Conservation (phyloP, 2,113 vertebrate genomes). For the Leptodactylus fuscus region DNA sequence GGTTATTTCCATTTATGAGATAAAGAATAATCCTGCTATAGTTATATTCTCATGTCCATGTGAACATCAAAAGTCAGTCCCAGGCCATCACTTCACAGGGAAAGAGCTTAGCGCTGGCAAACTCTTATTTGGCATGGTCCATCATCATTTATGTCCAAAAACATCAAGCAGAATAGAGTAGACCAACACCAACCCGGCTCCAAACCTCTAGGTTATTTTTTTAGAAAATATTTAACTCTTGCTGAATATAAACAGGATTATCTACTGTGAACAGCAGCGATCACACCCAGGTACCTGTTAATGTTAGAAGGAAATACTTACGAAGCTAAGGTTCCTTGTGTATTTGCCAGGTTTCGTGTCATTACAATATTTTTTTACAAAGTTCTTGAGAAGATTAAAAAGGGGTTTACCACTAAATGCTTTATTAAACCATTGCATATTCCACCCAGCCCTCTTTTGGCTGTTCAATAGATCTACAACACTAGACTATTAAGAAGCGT, state of each 20-base stretch:
- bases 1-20: no score
- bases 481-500: conserved; percentile 42
- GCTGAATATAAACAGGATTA: not conserved
- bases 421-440: conserved; percentile 42
- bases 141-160: not conserved
- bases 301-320: conserved; percentile 6
- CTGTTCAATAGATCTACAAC: conserved; percentile 32
- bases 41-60: not conserved
- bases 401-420: conserved; percentile 41
- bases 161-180: not conserved
- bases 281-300: conserved; percentile 31
- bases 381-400: conserved; percentile 28
- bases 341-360: conserved; percentile 2
- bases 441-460: conserved; percentile 54
- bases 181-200: not conserved
- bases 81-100: not conserved
- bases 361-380: conserved; percentile 18
- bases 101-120: not conserved
- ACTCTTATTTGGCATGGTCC: not conserved
- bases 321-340: conserved; percentile 9
- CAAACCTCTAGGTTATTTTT: not conserved
- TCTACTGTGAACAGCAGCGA: not conserved
- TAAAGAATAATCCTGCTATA: not conserved
- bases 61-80: not conserved
- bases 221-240: conserved; percentile 27